Conservation (phyloP, 2,797 vertebrate species). For the Brachyrhaphis roseni region DNA sequence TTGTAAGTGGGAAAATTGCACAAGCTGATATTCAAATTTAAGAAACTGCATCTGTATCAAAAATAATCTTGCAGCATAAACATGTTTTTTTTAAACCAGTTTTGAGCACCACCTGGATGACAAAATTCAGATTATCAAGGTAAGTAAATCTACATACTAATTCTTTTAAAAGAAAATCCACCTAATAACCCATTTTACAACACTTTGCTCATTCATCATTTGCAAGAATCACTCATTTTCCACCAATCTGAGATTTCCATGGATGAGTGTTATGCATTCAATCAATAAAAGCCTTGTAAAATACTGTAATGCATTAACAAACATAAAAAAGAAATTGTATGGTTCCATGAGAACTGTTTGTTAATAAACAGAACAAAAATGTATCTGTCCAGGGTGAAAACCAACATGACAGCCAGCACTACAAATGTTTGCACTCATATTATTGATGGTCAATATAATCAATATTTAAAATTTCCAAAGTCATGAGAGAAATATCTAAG, state of each 20-base stretch:
- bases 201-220: neutral
- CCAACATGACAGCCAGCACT: neutral
- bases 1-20: neutral
- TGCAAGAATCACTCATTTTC: neutral
- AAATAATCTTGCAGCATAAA: neutral
- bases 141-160: neutral
- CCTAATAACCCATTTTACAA: neutral
- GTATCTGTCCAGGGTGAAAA: neutral
- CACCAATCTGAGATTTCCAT: neutral
- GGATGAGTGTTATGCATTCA: neutral
- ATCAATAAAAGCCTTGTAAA: neutral
- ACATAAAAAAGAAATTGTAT: neutral
- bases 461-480: neutral
- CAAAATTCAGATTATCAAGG: neutral
- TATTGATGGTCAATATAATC: neutral
- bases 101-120: neutral
- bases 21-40: neutral
- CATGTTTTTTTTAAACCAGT: neutral
- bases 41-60: neutral
- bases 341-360: neutral
- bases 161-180: constrained; percentile 25
- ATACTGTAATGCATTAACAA: neutral
- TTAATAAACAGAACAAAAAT: neutral
- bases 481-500: neutral
- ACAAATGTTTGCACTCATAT: neutral